Evolutionary conservation across 1,140 invertebrate species (phyloP).

Genomic region (Laupala kohalensis): DNA sequence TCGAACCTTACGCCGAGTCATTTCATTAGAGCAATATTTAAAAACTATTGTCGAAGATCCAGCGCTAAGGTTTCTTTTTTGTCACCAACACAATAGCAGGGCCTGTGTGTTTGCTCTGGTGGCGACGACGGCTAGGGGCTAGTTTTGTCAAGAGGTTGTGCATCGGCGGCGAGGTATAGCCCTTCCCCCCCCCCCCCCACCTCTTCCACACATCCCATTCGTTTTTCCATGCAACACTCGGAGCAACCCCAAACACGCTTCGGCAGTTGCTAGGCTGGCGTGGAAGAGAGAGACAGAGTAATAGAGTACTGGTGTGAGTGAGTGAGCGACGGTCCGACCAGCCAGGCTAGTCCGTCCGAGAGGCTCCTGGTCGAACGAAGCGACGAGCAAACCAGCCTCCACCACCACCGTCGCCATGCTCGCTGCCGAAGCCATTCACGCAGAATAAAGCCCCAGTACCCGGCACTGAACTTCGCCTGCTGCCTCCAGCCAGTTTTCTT

Average conservation of each 20-base stretch:
- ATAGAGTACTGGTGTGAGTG: neutral
- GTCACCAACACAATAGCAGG: neutral
- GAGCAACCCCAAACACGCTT: neutral
- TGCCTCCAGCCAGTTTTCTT: neutral
- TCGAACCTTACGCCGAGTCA: too few relatives aligned
- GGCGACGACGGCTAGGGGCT: neutral
- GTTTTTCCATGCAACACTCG: too few relatives aligned
- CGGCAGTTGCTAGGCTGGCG: neutral
- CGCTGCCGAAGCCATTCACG: neutral
- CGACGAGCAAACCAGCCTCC: neutral
- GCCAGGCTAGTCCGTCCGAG: neutral
- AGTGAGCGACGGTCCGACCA: neutral
- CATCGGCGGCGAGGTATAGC: neutral
- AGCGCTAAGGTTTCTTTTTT: neutral
- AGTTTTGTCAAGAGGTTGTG: neutral
- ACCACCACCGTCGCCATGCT: neutral
- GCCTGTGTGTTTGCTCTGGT: neutral
- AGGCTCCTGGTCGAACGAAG: neutral
- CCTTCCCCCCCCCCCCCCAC: neutral
- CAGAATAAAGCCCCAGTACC: neutral
- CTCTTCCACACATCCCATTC: too few relatives aligned
- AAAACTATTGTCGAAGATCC: neutral
- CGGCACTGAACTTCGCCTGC: neutral
- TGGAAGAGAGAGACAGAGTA: neutral
- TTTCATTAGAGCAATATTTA: neutral